Evolutionary conservation across 2,113 vertebrate species (phyloP), one percentile per base, ranked within the genome.

Genomic region (Hiodon tergisus): DNA sequence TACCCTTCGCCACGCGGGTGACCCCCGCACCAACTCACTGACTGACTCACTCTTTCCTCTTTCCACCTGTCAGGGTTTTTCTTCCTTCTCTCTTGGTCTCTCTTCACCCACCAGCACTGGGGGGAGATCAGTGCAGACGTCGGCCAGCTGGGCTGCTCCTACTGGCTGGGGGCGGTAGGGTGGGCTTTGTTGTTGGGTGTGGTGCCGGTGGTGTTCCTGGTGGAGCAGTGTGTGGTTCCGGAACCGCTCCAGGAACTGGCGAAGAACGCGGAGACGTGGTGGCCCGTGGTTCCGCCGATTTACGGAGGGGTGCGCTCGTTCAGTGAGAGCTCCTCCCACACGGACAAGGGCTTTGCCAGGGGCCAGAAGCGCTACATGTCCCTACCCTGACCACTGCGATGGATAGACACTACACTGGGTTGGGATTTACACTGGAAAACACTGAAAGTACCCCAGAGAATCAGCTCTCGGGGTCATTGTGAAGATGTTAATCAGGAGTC

Each of bases 1-100:
- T 54, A 8, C 69, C 31, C 14, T 61, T 72, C 0, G 46, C 9
- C 65, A 59, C 31, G 46, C 5, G 46, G 6, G 5, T 48, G 6
- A 59, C 8, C 14, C 14, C 8, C 14, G 57, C 57, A 31, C 14
- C 31, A 31, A 31, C 31, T 31, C 17, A 16, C 51, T n/a, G 5
- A 77, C 67, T 52, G 46, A 67, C 59, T 17, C 67, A 50, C 4
- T n/a, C 3, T 77, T 7, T 72, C 9, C 8, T 57, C n/a, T 54
- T 17, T 72, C 67, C 75, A 9, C 80, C 72, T 66, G 11, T 10
- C 84, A 93, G 92, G 90, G 52, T 86, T 93, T 73, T 88, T 92
- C 78, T 93, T 92, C 81, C 82, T 91, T 67, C 80, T 94, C 14
- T 82, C 84, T 77, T 93, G 92, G 91, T 85, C 84, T 4, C 72